phyloP scores from a whole-genome alignment of 2,797 vertebrate genomes.

The Arnoldichthys spilopterus region DNA sequence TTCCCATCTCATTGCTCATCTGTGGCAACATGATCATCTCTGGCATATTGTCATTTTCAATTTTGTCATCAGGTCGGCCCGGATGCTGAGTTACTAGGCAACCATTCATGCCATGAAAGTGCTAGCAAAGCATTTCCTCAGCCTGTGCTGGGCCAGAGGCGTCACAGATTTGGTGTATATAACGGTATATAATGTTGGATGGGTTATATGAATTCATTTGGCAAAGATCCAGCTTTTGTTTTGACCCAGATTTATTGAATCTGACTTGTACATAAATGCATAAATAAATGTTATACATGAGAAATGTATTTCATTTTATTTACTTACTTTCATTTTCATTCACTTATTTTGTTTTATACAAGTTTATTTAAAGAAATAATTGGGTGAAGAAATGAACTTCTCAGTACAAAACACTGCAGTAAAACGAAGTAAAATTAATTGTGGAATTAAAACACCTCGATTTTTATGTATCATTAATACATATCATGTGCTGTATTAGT shows the following conservation, averaged over 20 bases:
- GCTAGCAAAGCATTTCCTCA: neutral
- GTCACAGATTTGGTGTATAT: conserved; percentile 7
- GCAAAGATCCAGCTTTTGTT: neutral
- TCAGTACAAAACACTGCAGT: too few species aligned
- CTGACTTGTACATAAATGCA: neutral
- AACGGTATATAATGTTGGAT: too few species aligned
- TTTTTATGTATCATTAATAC: too few species aligned
- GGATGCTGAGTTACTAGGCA: conserved; percentile 39
- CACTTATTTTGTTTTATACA: too few species aligned
- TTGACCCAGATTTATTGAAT: neutral
- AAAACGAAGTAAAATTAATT: too few species aligned
- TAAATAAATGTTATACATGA: neutral
- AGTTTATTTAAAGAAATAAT: too few species aligned
- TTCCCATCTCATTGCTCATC: conserved; percentile 3
- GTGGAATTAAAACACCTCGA: too few species aligned
- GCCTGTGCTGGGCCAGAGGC: neutral
- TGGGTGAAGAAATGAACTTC: too few species aligned
- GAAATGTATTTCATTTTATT: too few species aligned
- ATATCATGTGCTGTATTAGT: too few species aligned
- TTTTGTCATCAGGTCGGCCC: conserved; percentile 6
- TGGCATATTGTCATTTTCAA: conserved; percentile 30
- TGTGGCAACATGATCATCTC: conserved; percentile 20
- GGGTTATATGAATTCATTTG: neutral
- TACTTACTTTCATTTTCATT: too few species aligned
- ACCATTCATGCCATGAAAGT: neutral